These are phyloP conservation scores for Vulpes ferrilata DNA, from an alignment of 2,113 vertebrate species.

Conservation along the genomic window DNA sequence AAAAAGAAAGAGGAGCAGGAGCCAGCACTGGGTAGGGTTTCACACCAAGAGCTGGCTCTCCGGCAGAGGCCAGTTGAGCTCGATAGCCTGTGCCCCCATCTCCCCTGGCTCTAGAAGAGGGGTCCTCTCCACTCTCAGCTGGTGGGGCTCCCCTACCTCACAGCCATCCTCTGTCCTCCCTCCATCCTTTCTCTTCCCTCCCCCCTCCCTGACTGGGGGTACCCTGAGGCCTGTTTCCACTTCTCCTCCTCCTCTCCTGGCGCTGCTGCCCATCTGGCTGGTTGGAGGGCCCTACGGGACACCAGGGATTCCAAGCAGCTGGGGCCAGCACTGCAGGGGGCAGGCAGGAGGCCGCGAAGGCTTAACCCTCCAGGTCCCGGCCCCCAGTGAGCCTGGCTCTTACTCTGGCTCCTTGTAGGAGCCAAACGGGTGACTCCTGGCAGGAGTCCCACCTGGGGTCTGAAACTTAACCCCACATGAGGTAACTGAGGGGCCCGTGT, in stretches of 20 bases:
- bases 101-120: neutral
- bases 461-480: neutral
- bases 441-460: neutral
- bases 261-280: constrained; percentile 76
- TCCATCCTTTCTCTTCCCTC: neutral
- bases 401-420: neutral
- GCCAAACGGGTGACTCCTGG: neutral
- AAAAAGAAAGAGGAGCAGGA: constrained; percentile 61
- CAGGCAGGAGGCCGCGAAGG: constrained; percentile 23
- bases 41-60: constrained; percentile 62
- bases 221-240: constrained; percentile 77
- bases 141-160: neutral
- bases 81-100: neutral
- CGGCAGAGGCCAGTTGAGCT: neutral
- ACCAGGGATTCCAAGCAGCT: constrained; percentile 74
- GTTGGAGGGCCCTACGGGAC: constrained; percentile 70
- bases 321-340: constrained; percentile 75
- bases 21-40: constrained; percentile 69
- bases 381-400: neutral
- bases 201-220: constrained; percentile 20
- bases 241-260: constrained; percentile 55
- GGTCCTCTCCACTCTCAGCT: neutral
- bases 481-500: neutral
- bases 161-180: neutral
- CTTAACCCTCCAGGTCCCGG: constrained; percentile 74